Conservation (phyloP, 92 coral and sea anemone species). For the Epizoanthus stellaris region DNA sequence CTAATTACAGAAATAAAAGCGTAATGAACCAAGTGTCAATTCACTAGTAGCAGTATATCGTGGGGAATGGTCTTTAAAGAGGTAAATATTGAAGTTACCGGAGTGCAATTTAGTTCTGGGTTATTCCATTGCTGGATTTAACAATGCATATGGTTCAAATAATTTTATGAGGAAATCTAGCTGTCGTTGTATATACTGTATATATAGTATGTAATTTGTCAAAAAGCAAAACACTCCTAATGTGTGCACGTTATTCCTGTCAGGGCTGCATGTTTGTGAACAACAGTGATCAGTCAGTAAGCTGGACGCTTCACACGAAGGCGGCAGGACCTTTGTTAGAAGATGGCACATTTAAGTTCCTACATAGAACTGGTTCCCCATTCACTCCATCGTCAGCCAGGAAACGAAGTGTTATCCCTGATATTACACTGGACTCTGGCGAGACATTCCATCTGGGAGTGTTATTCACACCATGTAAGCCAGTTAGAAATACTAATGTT, state of each 20-base stretch:
- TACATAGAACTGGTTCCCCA: conserved; percentile 97
- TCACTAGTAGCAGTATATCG: too few species aligned
- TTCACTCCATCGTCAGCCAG: conserved; percentile 83
- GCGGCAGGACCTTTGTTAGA: conserved; percentile 79
- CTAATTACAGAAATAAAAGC: too few species aligned
- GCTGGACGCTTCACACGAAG: conserved; percentile 88
- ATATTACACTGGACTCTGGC: conserved; percentile 81
- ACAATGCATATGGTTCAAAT: too few species aligned
- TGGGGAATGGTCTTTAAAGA: too few species aligned
- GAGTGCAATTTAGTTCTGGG: too few species aligned
- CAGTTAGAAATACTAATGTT: not conserved
- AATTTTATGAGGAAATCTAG: too few species aligned
- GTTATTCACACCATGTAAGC: conserved; percentile 94
- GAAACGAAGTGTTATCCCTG: conserved; percentile 75
- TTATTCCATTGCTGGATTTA: too few species aligned
- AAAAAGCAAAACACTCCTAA: not conserved
- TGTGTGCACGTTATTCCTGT: not conserved
- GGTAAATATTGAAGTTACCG: too few species aligned
- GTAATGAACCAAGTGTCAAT: too few species aligned
- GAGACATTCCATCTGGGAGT: conserved; percentile 98
- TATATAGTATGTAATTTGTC: too few species aligned
- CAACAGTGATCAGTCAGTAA: conserved; percentile 85
- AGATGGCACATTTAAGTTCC: conserved; percentile 92
- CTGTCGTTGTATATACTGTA: too few species aligned
- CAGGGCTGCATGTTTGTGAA: conserved; percentile 98